phyloP scores from a whole-genome alignment of 2,888 invertebrate species.

The Eupithecia abbreviata region DNA sequence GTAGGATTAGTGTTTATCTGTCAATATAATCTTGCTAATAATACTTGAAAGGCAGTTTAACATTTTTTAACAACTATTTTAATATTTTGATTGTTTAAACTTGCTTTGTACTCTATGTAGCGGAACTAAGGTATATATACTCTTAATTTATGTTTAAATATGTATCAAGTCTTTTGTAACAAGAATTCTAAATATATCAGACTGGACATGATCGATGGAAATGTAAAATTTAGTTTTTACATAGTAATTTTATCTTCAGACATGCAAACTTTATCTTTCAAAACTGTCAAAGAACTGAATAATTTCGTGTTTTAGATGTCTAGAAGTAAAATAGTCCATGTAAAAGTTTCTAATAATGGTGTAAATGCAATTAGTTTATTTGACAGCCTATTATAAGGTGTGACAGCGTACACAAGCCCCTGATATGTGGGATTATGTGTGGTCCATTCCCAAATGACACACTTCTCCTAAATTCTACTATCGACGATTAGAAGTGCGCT shows the following conservation, averaged over 20 bases:
- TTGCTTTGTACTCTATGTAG: slow-evolving; percentile 31
- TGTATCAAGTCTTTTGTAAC: slow-evolving; percentile 35
- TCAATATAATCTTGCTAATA: slow-evolving; percentile 7
- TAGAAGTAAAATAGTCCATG: background rate
- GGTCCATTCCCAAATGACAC: slow-evolving; percentile 40
- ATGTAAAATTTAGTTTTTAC: slow-evolving; percentile 5
- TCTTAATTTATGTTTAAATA: slow-evolving; percentile 31
- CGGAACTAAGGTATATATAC: slow-evolving; percentile 22
- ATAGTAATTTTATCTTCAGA: background rate
- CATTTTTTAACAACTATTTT: slow-evolving; percentile 22
- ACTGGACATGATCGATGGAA: slow-evolving; percentile 24
- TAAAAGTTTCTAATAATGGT: background rate
- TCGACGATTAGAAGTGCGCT: slow-evolving; percentile 17
- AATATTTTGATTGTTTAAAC: slow-evolving; percentile 20
- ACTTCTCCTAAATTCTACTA: slow-evolving; percentile 21
- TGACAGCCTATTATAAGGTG: slow-evolving; percentile 37
- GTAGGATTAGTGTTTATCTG: slow-evolving; percentile 1
- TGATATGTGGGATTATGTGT: slow-evolving; percentile 83
- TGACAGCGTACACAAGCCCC: slow-evolving; percentile 73
- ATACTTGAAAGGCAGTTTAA: slow-evolving; percentile 28
- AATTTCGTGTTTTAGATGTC: background rate
- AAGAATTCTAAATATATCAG: slow-evolving; percentile 27
- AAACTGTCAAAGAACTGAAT: background rate
- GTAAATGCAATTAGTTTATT: slow-evolving; percentile 22
- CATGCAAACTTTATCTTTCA: background rate